Percentiles rank a stretch among this genome's conserved stretches.
Conservation (phyloP, 2,797 vertebrate species). For the Paratrypauchen microcephalus region DNA sequence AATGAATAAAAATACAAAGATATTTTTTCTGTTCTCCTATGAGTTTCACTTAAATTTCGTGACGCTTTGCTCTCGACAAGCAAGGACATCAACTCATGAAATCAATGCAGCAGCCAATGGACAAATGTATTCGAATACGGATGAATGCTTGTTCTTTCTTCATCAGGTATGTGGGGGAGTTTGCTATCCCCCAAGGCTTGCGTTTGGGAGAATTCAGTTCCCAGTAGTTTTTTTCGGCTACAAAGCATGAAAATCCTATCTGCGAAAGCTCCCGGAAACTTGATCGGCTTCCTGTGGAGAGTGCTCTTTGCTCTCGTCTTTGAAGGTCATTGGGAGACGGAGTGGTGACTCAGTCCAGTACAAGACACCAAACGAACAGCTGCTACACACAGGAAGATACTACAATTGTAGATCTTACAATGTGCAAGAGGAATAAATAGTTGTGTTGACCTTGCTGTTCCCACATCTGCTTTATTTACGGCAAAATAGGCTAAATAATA, state of each 20-base stretch:
- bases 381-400: neutral
- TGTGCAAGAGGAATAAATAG: neutral
- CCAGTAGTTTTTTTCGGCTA: constrained; percentile 14
- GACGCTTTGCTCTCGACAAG: constrained; percentile 51
- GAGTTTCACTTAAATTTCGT: constrained; percentile 41
- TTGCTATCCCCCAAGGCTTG: constrained; percentile 23
- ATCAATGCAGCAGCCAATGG: constrained; percentile 54
- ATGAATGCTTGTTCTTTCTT: constrained; percentile 39
- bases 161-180: constrained; percentile 31
- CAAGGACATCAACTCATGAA: constrained; percentile 59
- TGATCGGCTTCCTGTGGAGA: constrained; percentile 20
- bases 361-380: neutral
- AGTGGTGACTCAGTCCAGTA: neutral
- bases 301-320: constrained; percentile 10
- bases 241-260: constrained; percentile 20
- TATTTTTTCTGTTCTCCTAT: constrained; percentile 5
- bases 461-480: neutral
- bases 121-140: constrained; percentile 41
- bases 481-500: neutral
- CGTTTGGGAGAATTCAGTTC: constrained; percentile 16
- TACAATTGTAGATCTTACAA: neutral
- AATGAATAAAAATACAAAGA: neutral
- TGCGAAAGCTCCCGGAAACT: constrained; percentile 18
- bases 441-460: neutral
- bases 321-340: neutral